A percentile compares a stretch with the other conserved stretches of the same genome.
These are phyloP conservation scores for Mactromeris polynyma DNA, from an alignment of 2,888 invertebrate species.

Conservation along the genomic window DNA sequence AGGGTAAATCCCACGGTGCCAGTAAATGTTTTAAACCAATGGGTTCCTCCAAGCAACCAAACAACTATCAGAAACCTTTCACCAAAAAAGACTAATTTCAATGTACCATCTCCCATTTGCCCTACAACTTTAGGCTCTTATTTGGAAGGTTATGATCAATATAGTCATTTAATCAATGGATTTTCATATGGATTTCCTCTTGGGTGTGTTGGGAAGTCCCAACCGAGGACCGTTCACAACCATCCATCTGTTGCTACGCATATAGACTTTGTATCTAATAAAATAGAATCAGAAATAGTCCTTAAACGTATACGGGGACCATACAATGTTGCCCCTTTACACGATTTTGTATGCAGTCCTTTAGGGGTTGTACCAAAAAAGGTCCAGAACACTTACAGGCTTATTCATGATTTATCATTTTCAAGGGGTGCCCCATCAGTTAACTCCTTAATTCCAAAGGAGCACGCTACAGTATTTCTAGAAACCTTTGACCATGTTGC, in stretches of 20 bases:
- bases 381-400: constrained; percentile 25
- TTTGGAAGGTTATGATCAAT: constrained; percentile 40
- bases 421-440: constrained; percentile 36
- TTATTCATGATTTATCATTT: too few relatives aligned
- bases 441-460: constrained; percentile 47
- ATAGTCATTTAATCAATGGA: constrained; percentile 21
- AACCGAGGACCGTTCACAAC: constrained; percentile 15
- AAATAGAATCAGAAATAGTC: constrained; percentile 36
- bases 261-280: constrained; percentile 25
- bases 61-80: not conserved
- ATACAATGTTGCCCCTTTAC: constrained; percentile 21
- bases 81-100: not conserved
- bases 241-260: constrained; percentile 32
- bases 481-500: constrained; percentile 46
- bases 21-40: too few relatives aligned
- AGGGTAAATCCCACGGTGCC: not conserved
- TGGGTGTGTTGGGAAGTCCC: not conserved
- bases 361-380: constrained; percentile 60
- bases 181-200: constrained; percentile 47
- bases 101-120: constrained; percentile 30
- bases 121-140: constrained; percentile 8
- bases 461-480: constrained; percentile 24
- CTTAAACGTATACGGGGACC: constrained; percentile 34
- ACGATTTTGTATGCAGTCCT: constrained; percentile 48
- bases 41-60: too few relatives aligned